Percentiles rank a stretch among this genome's conserved stretches.
Conservation (phyloP, 1,140 invertebrate genomes). For the Bombus pascuorum region DNA sequence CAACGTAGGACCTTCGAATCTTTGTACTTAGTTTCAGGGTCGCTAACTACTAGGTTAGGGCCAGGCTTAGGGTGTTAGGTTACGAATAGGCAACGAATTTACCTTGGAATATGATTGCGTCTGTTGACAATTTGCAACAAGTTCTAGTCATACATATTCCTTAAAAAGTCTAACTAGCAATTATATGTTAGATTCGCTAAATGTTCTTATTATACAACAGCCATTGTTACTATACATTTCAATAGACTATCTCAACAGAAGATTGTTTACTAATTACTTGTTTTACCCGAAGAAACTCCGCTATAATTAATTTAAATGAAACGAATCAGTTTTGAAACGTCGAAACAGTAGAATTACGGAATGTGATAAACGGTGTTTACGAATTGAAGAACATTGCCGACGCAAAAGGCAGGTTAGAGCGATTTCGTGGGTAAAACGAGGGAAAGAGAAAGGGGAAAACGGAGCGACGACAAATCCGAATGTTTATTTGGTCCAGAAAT, state of each 20-base stretch:
- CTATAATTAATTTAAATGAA: neutral
- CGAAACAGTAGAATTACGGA: neutral
- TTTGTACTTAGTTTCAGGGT: too few relatives aligned
- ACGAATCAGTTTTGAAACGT: neutral
- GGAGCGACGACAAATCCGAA: constrained; percentile 43
- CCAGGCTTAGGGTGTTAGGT: too few relatives aligned
- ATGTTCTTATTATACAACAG: too few relatives aligned
- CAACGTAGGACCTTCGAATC: too few relatives aligned
- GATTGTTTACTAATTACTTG: neutral
- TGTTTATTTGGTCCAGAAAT: constrained; percentile 64
- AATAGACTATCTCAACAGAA: neutral
- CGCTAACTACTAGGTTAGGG: too few relatives aligned
- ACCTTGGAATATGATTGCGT: too few relatives aligned
- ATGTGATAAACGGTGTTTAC: neutral
- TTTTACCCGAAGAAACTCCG: neutral
- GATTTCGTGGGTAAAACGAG: neutral
- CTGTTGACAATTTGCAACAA: too few relatives aligned
- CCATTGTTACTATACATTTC: too few relatives aligned
- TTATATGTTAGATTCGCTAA: too few relatives aligned
- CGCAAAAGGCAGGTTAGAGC: neutral
- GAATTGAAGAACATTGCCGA: neutral
- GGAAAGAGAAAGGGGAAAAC: neutral
- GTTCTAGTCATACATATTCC: too few relatives aligned
- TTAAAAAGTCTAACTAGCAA: too few relatives aligned
- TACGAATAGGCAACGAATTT: too few relatives aligned